These are phyloP conservation scores for Tigriopus japonicus DNA, from an alignment of 1,140 invertebrate species.

Conservation along the genomic window DNA sequence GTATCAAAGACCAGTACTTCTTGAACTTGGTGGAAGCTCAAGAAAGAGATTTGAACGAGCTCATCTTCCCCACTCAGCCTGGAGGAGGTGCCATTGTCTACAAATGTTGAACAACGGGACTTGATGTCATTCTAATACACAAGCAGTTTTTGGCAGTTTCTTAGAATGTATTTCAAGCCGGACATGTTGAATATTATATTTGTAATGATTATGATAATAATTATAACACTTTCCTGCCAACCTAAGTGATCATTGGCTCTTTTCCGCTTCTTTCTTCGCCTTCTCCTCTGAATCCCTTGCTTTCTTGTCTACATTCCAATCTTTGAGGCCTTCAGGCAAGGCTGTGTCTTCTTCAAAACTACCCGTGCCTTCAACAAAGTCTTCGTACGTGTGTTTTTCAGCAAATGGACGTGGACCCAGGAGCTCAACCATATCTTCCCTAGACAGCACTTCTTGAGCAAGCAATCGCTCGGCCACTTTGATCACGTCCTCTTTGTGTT, in stretches of 20 bases:
- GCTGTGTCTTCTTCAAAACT: constrained; percentile 90
- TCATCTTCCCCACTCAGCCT: constrained; percentile 40
- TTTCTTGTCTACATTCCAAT: constrained; percentile 52
- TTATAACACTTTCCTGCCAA: no score
- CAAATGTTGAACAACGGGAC: no score
- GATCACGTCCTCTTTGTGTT: constrained; percentile 69
- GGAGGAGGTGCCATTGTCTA: constrained; percentile 31
- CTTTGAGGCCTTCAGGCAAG: constrained; percentile 82
- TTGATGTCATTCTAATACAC: no score
- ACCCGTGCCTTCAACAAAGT: constrained; percentile 97
- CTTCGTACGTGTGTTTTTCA: constrained; percentile 98
- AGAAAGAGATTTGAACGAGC: constrained; percentile 13
- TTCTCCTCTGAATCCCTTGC: background rate
- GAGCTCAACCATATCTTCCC: constrained; percentile 95
- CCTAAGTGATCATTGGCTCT: no score
- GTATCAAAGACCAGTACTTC: constrained; percentile 45
- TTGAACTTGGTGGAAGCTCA: constrained; percentile 18
- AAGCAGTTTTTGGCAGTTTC: no score
- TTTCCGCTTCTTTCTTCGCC: no score
- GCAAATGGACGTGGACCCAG: constrained; percentile 84
- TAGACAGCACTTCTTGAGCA: constrained; percentile 82
- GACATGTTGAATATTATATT: no score
- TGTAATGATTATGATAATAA: no score
- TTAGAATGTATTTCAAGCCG: no score
- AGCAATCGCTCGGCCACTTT: constrained; percentile 87